Evolutionary conservation across 2,113 vertebrate genomes (phyloP), one percentile per base, ranked within the genome.

Genomic region (Opisthocomus hoazin): DNA sequence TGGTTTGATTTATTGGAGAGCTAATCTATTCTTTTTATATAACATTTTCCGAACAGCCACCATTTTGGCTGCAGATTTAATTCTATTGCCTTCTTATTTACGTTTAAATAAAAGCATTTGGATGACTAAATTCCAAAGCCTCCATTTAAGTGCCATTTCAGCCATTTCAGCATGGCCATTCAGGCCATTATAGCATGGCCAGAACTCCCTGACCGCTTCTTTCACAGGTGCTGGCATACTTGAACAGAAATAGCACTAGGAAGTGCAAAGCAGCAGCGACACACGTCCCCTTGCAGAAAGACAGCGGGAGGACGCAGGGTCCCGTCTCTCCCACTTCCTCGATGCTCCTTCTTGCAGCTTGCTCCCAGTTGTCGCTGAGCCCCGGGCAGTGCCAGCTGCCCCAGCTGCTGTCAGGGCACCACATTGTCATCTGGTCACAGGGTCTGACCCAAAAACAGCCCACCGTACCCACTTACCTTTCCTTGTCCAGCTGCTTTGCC

Each of bases 241-340:
- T 64, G 32, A 76, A 51, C 21, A 58, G 53, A 68, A 60, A 32
- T 5, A 48, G 27, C 32, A 48, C 36, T 9, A 58, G 13, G 36
- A 63, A 89, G 20, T 11, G 11, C 65, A 70, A 48, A 61, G 12
- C 37, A 71, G 51, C 26, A 68, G 45, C 4, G 17, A 15, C 12
- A 15, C 37, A 41, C 14, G 29, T 17, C 16, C 15, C 15, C 37
- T 70, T 45, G 29, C 29, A n/a, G 41, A 66, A 6, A 0, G 1
- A 37, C 0, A 0, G 45, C 23, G 34, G 1, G 7, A 70, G 37
- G 21, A 74, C 4, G 2, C 1, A 0, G 14, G 18, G 12, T 50
- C 58, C 81, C 32, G 1, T 9, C 7, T 14, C 53, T 66, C 34
- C n/a, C n/a, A 41, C 26, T 30, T 69, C 50, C 64, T 66, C 6